Evolutionary conservation across 2,888 invertebrate genomes (phyloP).

Genomic region (Cryptocheilus praepositus): DNA sequence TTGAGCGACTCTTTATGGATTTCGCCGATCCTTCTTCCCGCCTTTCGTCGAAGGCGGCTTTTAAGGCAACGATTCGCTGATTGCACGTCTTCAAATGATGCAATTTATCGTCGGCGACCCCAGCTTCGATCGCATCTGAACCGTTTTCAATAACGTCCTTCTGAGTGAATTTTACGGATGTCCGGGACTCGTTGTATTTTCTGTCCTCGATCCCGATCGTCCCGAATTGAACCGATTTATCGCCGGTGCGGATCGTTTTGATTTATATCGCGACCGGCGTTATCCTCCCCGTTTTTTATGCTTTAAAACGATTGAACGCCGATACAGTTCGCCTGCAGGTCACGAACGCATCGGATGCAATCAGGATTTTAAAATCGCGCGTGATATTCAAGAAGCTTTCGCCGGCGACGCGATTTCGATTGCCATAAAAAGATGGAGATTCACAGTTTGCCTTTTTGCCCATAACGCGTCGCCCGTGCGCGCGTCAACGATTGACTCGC

Average conservation of each 20-base stretch:
- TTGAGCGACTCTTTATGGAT: slow-evolving; percentile 4
- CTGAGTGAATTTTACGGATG: too few relatives aligned
- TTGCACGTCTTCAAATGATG: too few relatives aligned
- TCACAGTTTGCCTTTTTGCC: slow-evolving; percentile 26
- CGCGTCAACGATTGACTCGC: too few relatives aligned
- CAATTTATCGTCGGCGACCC: too few relatives aligned
- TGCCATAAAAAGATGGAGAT: slow-evolving; percentile 25
- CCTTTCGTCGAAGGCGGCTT: neutral
- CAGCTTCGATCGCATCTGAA: too few relatives aligned
- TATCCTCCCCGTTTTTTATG: slow-evolving; percentile 2
- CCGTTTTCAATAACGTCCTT: too few relatives aligned
- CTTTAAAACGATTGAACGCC: slow-evolving; percentile 40
- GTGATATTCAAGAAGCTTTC: slow-evolving; percentile 37
- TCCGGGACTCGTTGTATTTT: too few relatives aligned
- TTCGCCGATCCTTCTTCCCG: neutral
- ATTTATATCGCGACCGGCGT: too few relatives aligned
- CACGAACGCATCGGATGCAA: slow-evolving; percentile 51
- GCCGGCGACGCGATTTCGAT: slow-evolving; percentile 7
- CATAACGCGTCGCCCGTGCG: neutral
- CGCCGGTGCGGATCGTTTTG: too few relatives aligned
- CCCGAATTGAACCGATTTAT: too few relatives aligned
- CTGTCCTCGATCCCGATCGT: too few relatives aligned
- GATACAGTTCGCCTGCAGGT: slow-evolving; percentile 42
- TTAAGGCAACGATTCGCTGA: too few relatives aligned
- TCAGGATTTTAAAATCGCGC: slow-evolving; percentile 41